These are phyloP conservation scores for Vulpes lagopus DNA, from an alignment of 2,113 vertebrate species.

Conservation along the genomic window DNA sequence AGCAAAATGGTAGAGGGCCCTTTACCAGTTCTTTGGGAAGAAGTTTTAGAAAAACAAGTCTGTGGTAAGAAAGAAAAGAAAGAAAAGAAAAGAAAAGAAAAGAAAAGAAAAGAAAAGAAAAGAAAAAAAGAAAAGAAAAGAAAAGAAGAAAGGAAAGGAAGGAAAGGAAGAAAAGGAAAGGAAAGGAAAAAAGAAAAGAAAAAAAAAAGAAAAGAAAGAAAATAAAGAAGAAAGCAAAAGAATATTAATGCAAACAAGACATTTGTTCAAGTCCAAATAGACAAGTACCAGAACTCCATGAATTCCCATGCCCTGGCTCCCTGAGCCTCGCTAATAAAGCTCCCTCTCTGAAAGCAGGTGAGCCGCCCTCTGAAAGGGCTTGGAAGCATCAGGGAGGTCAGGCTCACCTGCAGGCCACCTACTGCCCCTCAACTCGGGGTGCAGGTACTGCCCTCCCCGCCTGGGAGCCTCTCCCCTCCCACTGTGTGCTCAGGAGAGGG, in stretches of 20 bases:
- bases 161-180: not conserved
- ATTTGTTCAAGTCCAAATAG: not conserved
- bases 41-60: not conserved
- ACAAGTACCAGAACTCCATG: not conserved
- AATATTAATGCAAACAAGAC: not conserved
- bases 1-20: conserved; percentile 43
- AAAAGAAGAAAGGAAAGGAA: not conserved
- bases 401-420: not conserved
- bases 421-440: no score
- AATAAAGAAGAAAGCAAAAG: not conserved
- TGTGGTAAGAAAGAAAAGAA: not conserved
- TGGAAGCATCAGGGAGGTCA: not conserved
- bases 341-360: not conserved
- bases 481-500: not conserved
- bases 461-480: not conserved
- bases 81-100: not conserved
- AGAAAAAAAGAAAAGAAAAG: not conserved
- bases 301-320: not conserved
- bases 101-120: not conserved
- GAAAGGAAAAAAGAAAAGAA: not conserved
- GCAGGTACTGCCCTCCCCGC: fast-evolving
- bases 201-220: not conserved
- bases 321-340: not conserved
- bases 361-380: not conserved
- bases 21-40: conserved; percentile 46